These are phyloP conservation scores for Esox masquinongy DNA, from an alignment of 2,797 vertebrate species.

Conservation along the genomic window DNA sequence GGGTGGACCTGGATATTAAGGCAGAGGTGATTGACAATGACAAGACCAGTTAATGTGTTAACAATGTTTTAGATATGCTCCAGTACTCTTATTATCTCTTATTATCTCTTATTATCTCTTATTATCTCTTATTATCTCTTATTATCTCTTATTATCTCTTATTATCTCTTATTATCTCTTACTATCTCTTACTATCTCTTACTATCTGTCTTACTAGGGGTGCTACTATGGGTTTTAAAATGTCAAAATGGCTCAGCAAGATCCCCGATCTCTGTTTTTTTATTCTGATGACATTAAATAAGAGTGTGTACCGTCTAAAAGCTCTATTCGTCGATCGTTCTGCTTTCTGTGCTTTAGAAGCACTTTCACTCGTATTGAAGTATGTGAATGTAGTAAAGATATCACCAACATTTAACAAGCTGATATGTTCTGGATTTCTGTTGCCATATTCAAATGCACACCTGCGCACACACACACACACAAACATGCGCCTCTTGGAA, in stretches of 20 bases:
- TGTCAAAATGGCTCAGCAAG: conserved; percentile 38
- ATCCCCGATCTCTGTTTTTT: conserved; percentile 12
- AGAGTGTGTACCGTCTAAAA: conserved; percentile 42
- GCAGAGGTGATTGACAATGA: conserved; percentile 21
- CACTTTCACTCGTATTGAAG: conserved; percentile 16
- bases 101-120: too few species aligned
- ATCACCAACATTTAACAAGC: conserved; percentile 21
- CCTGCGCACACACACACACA: conserved; percentile 22
- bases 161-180: too few species aligned
- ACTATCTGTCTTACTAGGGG: too few species aligned
- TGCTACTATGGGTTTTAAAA: conserved; percentile 5
- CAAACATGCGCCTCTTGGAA: conserved; percentile 48
- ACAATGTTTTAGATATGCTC: conserved; percentile 12
- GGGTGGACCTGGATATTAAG: conserved; percentile 21
- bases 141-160: too few species aligned
- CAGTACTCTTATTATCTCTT: neutral
- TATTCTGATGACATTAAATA: conserved; percentile 31
- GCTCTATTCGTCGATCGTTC: conserved; percentile 16
- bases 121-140: too few species aligned
- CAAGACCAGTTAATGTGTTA: conserved; percentile 22
- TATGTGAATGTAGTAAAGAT: conserved; percentile 22
- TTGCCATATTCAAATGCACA: conserved; percentile 31
- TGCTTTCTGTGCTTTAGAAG: conserved; percentile 5
- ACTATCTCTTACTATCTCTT: too few species aligned
- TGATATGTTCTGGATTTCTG: conserved; percentile 36